Percentiles rank a stretch among this genome's conserved stretches.
These are phyloP conservation scores for Antennarius striatus DNA, from an alignment of 2,113 vertebrate species.

Conservation along the genomic window DNA sequence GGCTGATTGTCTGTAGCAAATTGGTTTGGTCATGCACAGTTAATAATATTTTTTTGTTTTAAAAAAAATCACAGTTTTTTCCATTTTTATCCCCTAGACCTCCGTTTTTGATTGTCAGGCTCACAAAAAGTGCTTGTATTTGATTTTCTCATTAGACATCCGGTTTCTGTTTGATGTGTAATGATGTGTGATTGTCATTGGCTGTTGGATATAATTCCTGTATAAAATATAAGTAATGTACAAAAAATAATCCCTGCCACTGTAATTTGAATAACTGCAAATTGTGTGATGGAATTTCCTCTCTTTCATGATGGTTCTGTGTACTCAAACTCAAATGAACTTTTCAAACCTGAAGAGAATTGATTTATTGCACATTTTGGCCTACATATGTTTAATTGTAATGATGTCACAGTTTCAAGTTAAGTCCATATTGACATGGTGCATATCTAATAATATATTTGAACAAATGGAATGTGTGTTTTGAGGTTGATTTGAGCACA, in stretches of 20 bases:
- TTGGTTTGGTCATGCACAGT: slow-evolving; percentile 63
- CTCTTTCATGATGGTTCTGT: no score
- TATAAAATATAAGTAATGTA: no score
- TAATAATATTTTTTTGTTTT: slow-evolving; percentile 26
- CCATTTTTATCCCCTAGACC: not conserved
- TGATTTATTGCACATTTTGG: no score
- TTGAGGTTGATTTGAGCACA: slow-evolving; percentile 48
- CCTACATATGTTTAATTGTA: not conserved
- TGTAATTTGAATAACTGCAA: no score
- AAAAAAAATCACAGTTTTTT: slow-evolving; percentile 41
- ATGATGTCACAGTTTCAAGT: slow-evolving; percentile 9
- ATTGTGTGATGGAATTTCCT: no score
- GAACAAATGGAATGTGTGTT: slow-evolving; percentile 42
- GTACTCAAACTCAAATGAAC: no score
- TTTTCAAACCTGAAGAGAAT: no score
- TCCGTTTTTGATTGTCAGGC: slow-evolving; percentile 63
- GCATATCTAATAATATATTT: slow-evolving; percentile 15
- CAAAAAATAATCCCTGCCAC: no score
- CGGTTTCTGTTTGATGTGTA: slow-evolving; percentile 19
- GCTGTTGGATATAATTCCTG: not conserved
- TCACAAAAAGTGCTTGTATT: slow-evolving; percentile 20
- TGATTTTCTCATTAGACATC: slow-evolving; percentile 5
- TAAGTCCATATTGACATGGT: slow-evolving; percentile 3
- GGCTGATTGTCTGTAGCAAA: slow-evolving; percentile 67
- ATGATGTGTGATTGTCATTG: slow-evolving; percentile 62